Evolutionary conservation across 2,797 vertebrate species (phyloP), one percentile per base, ranked within the genome.

Genomic region (Halcyon chelicuti): DNA sequence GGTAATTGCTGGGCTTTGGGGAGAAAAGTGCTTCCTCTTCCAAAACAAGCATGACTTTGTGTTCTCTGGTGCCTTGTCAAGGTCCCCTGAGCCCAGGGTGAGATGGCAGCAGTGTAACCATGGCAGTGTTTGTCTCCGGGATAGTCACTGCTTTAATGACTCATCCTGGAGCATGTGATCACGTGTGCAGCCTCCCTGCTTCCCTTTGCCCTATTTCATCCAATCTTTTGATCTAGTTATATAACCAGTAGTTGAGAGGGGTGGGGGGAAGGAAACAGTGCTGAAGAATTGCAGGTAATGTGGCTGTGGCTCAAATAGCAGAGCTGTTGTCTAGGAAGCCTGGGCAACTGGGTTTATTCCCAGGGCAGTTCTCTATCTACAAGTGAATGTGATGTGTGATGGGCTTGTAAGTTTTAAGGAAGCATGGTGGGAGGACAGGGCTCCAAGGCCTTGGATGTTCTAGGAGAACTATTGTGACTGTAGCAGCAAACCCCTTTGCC

Each of bases 191-290:
- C 92, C 84, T 96, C 94, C 90, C 91, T 68, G 93, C 49, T 96
- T 97, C 96, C 90, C 95, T 96, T 95, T 97, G 97, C 96, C 95
- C 95, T 97, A 63, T 97, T 97, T 97, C 95, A 93, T 92, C 93
- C 92, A 76, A 46, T 93, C 94, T 96, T 97, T 96, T 96, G 92
- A 93, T 96, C 91, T 95, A 88, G 93, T 97, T 97, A 96, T 60
- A 58, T 97, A 97, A 97, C 75, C 37, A 33, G 66, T 77, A 96
- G 84, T 84, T 10, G 6, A 87, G 86, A 74, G 73, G 60, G 68
- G 42, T 65, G 37, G 35, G 71, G 82, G 47, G 22, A 76, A 93
- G 90, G 73, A 94, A 95, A 39, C 14, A 10, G 80, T 49, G 68
- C 77, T 81, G 86, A 87, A 86, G 58, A 94, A 78, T 58, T 90